Conservation (phyloP, 2,888 invertebrate species). For the Teleogryllus oceanicus region DNA sequence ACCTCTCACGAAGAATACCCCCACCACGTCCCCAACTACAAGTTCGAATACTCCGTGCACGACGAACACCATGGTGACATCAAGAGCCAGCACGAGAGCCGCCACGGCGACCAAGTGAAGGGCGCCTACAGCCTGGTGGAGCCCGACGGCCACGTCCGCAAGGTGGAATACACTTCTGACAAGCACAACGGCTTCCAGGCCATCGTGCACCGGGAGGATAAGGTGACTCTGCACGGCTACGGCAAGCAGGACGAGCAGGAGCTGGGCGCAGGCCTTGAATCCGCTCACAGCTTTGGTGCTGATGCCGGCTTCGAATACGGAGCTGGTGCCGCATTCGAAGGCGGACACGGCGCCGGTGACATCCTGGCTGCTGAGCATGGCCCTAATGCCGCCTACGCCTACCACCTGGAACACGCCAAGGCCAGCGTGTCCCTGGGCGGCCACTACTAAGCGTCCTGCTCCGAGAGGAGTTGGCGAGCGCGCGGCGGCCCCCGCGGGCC, state of each 20-base stretch:
- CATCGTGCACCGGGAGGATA: background rate
- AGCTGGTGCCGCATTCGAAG: background rate
- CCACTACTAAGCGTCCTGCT: background rate
- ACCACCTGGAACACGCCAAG: background rate
- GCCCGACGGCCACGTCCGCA: background rate
- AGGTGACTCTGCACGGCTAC: background rate
- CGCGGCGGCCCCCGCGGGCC: background rate
- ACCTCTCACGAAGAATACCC: background rate
- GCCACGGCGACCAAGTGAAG: background rate
- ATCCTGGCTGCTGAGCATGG: background rate
- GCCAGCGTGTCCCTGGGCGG: background rate
- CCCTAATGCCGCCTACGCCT: background rate
- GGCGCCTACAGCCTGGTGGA: constrained; percentile 3
- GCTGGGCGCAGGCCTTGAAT: background rate
- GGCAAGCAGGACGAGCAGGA: background rate
- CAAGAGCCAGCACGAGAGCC: background rate
- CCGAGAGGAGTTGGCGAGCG: background rate
- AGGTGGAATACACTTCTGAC: background rate
- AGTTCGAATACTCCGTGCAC: background rate
- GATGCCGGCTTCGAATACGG: background rate
- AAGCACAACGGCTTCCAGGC: constrained; percentile 18
- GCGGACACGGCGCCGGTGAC: background rate
- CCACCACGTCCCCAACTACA: background rate
- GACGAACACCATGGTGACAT: background rate
- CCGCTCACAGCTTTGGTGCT: background rate